Evolutionary conservation across 2,888 invertebrate species (phyloP), one percentile per base, ranked within the genome.

Genomic region (Steinernema carpocapsae): DNA sequence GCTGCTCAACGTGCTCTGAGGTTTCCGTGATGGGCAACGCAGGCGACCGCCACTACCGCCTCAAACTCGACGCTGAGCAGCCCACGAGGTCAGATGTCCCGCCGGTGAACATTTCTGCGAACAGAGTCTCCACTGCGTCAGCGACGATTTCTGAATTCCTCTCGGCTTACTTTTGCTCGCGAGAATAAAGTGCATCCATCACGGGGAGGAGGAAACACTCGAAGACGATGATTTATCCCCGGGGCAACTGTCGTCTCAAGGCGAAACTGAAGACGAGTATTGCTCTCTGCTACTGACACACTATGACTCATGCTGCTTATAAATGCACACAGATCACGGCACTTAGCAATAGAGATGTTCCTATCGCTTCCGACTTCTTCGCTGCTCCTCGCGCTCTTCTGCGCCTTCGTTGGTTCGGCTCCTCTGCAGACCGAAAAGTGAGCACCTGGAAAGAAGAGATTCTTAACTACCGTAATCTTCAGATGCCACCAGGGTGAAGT

Each of bases 61-160:
- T 64, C 32, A 29, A 37, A 6, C 64, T 64, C 32, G 64, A 64
- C 64, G 10, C 29, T 29, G 64, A 64, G 64, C 17, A 64, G 32
- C 64, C 64, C 64, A 64, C 32, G 17, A 64, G 37, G 29, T 64
- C 37, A 29, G 64, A 32, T 64, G 64, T 29, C 64, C 64, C 37
- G 37, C 22, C 17, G 64, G 64, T 1, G 64, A 64, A 17, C 64
- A 64, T n/a, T 64, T 32, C 64, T 64, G 64, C 64, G 64, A 64
- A 17, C 64, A 64, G 19, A 32, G 32, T 32, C 64, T 22, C 64
- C 64, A 64, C 64, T 64, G 64, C 37, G 64, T 64, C 32, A 64
- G 32, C 64, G 64, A 64, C 64, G 64, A 64, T 12, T 64, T 14
- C 17, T 64, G 32, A 37, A 29, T 26, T 64, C 37, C 26, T 64